These are phyloP conservation scores for Tanytarsus gracilentus DNA, from an alignment of 2,888 invertebrate species.

Conservation along the genomic window DNA sequence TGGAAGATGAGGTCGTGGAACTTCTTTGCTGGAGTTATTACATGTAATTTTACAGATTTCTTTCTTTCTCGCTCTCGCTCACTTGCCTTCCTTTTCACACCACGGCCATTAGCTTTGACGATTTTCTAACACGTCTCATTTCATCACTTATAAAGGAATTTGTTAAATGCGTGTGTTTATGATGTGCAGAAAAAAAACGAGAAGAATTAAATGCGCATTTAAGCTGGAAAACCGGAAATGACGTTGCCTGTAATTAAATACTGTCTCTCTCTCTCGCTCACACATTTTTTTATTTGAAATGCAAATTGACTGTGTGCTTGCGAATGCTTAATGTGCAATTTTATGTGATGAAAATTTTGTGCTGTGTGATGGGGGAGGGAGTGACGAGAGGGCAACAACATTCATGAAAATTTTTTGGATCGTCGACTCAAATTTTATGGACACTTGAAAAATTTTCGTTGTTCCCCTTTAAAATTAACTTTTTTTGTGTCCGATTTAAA, in stretches of 20 bases:
- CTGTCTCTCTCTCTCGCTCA: neutral
- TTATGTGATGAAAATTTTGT: no score
- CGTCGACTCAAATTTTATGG: no score
- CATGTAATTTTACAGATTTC: conserved; percentile 25
- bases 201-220: conserved; percentile 22
- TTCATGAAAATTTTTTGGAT: no score
- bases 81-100: no score
- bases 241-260: conserved; percentile 12
- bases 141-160: neutral
- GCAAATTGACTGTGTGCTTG: neutral
- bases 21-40: conserved; percentile 28
- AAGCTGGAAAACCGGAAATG: conserved; percentile 27
- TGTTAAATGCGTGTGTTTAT: neutral
- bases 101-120: no score
- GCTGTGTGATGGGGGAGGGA: no score
- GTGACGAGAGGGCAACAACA: no score
- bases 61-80: neutral
- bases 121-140: neutral
- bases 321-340: neutral
- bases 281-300: neutral
- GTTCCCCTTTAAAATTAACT: no score
- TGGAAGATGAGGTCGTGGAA: conserved; percentile 21
- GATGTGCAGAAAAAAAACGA: neutral
- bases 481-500: no score
- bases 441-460: no score